Conservation (phyloP, 2,888 invertebrate genomes). For the Orthosia cruda region DNA sequence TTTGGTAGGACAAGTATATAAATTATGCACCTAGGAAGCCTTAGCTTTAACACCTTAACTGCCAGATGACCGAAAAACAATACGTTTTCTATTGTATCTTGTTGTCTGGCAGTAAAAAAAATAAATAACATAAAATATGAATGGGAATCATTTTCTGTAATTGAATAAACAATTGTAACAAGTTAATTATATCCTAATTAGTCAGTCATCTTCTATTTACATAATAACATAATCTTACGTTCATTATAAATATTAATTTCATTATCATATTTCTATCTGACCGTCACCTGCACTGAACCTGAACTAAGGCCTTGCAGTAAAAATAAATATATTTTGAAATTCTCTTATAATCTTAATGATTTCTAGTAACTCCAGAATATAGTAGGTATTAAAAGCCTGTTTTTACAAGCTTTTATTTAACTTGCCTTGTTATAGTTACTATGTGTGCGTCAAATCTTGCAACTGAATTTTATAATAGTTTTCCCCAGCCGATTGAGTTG, state of each 20-base stretch:
- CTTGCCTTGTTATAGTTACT: no score
- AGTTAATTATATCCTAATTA: constrained; percentile 19
- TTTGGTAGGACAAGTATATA: not conserved
- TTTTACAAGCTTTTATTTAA: no score
- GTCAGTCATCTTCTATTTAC: not conserved
- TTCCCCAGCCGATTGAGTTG: no score
- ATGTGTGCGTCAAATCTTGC: no score
- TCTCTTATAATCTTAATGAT: not conserved
- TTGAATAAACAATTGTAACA: constrained; percentile 7
- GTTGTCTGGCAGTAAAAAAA: no score
- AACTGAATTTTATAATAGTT: no score
- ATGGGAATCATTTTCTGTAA: not conserved
- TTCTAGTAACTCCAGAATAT: not conserved
- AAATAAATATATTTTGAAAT: not conserved
- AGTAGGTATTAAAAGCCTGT: not conserved
- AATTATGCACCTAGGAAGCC: not conserved
- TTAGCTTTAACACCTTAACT: not conserved
- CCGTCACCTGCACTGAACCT: not conserved
- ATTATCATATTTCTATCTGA: constrained; percentile 1
- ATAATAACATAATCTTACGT: not conserved
- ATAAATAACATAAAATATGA: constrained; percentile 14
- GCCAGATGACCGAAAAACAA: no score
- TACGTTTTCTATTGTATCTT: no score
- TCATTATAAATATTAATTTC: constrained; percentile 6
- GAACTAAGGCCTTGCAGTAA: not conserved